Base-by-base conservation (phyloP, 2,113 vertebrate genomes). In the Sinocyclocheilus anshuiensis region DNA sequence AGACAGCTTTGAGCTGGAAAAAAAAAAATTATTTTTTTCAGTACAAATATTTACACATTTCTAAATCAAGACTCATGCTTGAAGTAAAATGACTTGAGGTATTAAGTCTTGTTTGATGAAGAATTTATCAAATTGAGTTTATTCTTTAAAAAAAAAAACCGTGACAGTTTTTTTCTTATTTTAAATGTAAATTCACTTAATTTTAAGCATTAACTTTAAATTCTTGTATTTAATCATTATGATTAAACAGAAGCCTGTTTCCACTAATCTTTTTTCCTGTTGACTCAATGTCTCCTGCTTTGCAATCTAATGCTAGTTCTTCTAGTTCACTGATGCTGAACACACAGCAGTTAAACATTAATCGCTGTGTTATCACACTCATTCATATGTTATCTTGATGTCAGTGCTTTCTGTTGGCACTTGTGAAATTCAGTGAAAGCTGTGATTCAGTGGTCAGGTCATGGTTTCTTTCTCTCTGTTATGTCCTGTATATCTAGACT, bases 321-420 rank as follows among this genome's bases (percentile, higher is more conserved):
- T 48, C 42, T 16, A 53, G 75, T 24, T 77, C 75, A 53, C 3
- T 77, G 42, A 77, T 77, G 75, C 24, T 16, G 75, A 77, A 77
- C 75, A 53, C 20, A 20, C 45, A 5, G 75, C 75, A 26, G 75
- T 77, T 77, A 77, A 53, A 53, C 75, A 77, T 77, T 77, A 77
- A 53, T 77, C 45, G 6, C 3, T 8, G 48, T 10, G 75, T 16
- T 29, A 53, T 77, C 75, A 29, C 48, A 16, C 75, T 53, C 75
- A 3, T 50, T 53, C 45, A 7, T 29, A 3, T 53, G 71, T 3
- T 45, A 74, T 74, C 71, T n/a, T n/a, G 75, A 29, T 53, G 2
- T 53, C 45, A 18, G 0, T 45, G 8, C 36, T 36, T 36, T 36
- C 36, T 36, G 36, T 36, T 36, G 36, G 69, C 71, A 6, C 71